Conservation (phyloP, 2,888 invertebrate genomes). For the Agrochola lychnidis region DNA sequence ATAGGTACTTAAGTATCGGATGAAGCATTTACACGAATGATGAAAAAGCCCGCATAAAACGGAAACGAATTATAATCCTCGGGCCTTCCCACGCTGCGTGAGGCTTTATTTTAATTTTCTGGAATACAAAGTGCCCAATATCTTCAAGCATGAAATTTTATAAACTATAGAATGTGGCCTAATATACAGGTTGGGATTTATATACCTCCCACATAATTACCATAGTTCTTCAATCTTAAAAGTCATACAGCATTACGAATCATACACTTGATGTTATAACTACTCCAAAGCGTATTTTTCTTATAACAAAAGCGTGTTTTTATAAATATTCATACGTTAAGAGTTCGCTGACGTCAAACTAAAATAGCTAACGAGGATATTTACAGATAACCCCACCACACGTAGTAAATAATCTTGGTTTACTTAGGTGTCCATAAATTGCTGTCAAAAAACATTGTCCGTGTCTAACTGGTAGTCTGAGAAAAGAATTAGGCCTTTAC, state of each 20-base stretch:
- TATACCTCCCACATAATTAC: not conserved
- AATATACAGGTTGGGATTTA: not conserved
- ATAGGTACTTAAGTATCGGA: not conserved
- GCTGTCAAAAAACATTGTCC: not conserved
- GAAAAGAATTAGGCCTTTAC: slow-evolving; percentile 24
- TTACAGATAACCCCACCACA: not conserved
- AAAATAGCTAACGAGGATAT: slow-evolving; percentile 22
- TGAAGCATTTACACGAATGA: not conserved
- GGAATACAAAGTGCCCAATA: not conserved
- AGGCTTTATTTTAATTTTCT: slow-evolving; percentile 11
- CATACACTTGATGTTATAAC: slow-evolving; percentile 1
- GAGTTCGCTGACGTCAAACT: slow-evolving; percentile 36
- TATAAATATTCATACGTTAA: slow-evolving; percentile 32
- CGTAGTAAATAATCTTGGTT: slow-evolving; percentile 9
- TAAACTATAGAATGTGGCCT: not conserved
- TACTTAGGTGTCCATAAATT: slow-evolving; percentile 14
- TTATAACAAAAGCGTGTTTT: slow-evolving; percentile 11
- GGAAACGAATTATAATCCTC: not conserved
- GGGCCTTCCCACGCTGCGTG: not conserved
- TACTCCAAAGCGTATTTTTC: slow-evolving; percentile 17
- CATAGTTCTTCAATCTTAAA: slow-evolving; percentile 6
- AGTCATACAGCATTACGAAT: not conserved
- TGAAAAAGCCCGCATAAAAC: not conserved
- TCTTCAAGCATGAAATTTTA: no score
- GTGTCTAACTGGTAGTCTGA: not conserved